Conservation (phyloP, 1,140 invertebrate genomes). For the Drosophila ercepeae region DNA sequence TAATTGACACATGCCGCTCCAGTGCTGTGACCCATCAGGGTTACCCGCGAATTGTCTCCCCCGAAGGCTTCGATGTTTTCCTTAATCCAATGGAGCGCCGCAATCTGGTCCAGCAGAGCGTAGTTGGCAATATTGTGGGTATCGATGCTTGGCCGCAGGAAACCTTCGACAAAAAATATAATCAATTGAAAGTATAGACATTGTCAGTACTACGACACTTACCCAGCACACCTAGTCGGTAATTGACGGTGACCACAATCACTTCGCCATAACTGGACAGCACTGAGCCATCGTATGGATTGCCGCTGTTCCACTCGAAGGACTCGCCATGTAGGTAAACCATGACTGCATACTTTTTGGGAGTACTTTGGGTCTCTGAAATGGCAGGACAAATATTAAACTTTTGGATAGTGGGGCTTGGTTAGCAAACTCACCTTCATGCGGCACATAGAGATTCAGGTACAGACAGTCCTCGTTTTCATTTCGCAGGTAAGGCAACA, state of each 20-base stretch:
- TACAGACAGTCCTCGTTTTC: conserved; percentile 97
- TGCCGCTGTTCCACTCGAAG: conserved; percentile 96
- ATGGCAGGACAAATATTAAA: background rate
- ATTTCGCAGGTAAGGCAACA: conserved; percentile 89
- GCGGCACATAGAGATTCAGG: conserved; percentile 96
- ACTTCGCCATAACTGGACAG: conserved; percentile 94
- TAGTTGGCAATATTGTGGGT: conserved; percentile 92
- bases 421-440: conserved; percentile 85
- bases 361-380: conserved; percentile 15
- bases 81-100: conserved; percentile 94
- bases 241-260: conserved; percentile 97
- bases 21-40: conserved; percentile 96
- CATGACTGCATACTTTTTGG: conserved; percentile 88
- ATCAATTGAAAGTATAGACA: background rate
- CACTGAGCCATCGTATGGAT: conserved; percentile 95
- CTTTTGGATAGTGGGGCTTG: too few relatives aligned
- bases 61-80: conserved; percentile 94
- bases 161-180: conserved; percentile 86
- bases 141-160: conserved; percentile 90
- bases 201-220: background rate
- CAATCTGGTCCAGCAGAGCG: conserved; percentile 94
- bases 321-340: conserved; percentile 97
- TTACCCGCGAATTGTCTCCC: conserved; percentile 93
- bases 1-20: conserved; percentile 96
- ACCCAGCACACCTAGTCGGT: conserved; percentile 96